Evolutionary conservation across 2,113 vertebrate species (phyloP), one percentile per base, ranked within the genome.

Genomic region (Oreocharis arfaki): DNA sequence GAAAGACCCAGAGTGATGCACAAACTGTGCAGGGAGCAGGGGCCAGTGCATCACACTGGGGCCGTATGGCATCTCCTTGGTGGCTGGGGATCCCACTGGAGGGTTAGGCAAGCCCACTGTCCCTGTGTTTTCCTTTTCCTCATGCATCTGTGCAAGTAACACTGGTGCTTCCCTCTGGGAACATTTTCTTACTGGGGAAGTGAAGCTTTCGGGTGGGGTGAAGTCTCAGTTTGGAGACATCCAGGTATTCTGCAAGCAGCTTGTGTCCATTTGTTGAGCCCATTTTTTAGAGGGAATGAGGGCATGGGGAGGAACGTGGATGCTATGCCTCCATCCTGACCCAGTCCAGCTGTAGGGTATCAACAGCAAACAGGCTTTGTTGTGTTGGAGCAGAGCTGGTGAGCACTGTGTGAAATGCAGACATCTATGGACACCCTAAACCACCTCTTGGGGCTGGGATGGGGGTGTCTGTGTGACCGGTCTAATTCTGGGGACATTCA

Each of bases 291-390:
- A 57, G 63, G 16, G 59, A 76, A 18, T 49, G 20, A 52, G 28
- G 30, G 16, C 27, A 13, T 0, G 5, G 37, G 26, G 20, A 81
- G 19, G 13, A n/a, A 20, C 0, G 0, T 44, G 42, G 19, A 26
- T 84, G 55, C 42, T 87, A 46, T 70, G 42, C 18, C 23, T 70
- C 52, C 50, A 14, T 57, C 23, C 35, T 71, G 35, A 49, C 21
- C n/a, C 75, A 30, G 60, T 56, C 35, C 39, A 68, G 1, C 35
- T 33, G 6, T 41, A 44, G 49, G 35, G 5, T 86, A 13, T 22
- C 59, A 41, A 16, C 1, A 81, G 24, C 5, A 7, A 87, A 28
- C 37, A 53, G 33, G 44, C 21, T 77, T 89, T 3, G 0, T 69
- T 84, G 9, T 16, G 22, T 18, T n/a, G 49, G 84, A 70, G 17